Base-by-base conservation (phyloP, 92 coral and sea anemone genomes). In the Epizoanthus rinbou region DNA sequence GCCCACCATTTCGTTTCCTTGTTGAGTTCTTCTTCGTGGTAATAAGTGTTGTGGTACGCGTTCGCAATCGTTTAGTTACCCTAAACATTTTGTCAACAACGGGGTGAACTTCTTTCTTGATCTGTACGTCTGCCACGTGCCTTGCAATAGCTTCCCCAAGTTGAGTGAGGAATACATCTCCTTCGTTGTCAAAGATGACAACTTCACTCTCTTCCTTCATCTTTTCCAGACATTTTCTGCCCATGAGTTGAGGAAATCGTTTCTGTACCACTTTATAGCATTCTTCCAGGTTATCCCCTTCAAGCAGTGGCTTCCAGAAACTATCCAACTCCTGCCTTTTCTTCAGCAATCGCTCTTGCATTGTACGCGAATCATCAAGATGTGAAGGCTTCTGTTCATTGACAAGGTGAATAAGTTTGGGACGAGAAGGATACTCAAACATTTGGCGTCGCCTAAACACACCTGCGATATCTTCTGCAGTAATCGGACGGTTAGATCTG, bases 401-500 rank as follows among this genome's bases (percentile, higher is more conserved):
- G 11, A 73, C 84, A 4, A 89, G 39, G 16, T 79, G 80, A n/a
- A 89, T 86, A 31, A 89, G 60, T 62, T 85, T 89, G 1, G 92
- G 92, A 5, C 92, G 86, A 41, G 74, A 45, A 37, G 86, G 59
- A 66, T 71, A 89, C 31, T 85, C 81, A 50, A 74, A 85, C 25
- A 52, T 79, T 13, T 89, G 54, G 39, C 66, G 92, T 35, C 80
- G 81, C 10, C 86, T 76, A 75, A 89, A 89, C 8, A 89, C 80
- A 37, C 72, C 57, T 1, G 85, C 79, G 28, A 89, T 66, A 69
- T 85, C 89, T 57, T 89, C 84, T 37, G 87, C 18, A 33, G 92
- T 85, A 28, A 89, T 75, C 19, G 83, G 92, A 43, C 92, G 88
- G 19, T 86, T 89, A 3, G 92, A 85, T 28, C 76, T 28, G 14